phyloP scores from a whole-genome alignment of 2,797 vertebrate genomes.

The Semaprochilodus insignis region DNA sequence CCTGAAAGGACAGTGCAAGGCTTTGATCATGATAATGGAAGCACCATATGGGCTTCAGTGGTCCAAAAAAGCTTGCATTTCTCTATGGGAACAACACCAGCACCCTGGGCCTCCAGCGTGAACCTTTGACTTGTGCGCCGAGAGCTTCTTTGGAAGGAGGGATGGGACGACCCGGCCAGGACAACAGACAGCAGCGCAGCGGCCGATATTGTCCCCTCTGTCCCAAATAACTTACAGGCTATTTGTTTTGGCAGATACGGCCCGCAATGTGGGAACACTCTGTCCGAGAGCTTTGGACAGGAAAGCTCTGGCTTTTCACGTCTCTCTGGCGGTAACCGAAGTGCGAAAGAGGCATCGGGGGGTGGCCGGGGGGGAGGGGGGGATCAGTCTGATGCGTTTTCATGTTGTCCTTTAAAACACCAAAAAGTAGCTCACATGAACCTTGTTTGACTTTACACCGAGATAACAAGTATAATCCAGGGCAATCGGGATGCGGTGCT shows the following conservation, averaged over 20 bases:
- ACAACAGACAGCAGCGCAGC: not conserved
- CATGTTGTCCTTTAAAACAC: not conserved
- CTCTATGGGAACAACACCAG: conserved; percentile 34
- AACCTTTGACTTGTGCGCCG: conserved; percentile 26
- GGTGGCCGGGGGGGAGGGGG: too few species aligned
- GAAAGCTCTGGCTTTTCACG: conserved; percentile 9
- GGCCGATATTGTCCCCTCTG: conserved; percentile 4
- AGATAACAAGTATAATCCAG: conserved; percentile 14
- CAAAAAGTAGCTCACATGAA: conserved; percentile 1
- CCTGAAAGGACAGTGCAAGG: not conserved
- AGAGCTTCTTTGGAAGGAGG: conserved; percentile 7
- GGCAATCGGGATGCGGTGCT: not conserved
- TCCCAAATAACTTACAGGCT: conserved; percentile 15
- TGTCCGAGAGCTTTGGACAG: conserved; percentile 29
- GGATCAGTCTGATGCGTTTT: not conserved
- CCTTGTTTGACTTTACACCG: conserved; percentile 11
- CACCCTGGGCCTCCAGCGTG: conserved; percentile 24
- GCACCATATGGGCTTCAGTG: conserved; percentile 1
- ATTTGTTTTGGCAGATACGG: conserved; percentile 19
- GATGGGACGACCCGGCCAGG: not conserved
- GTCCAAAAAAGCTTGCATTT: conserved; percentile 26
- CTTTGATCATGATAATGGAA: conserved; percentile 22
- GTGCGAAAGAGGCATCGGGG: not conserved
- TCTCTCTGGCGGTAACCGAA: not conserved
- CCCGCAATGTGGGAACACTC: conserved; percentile 3